A percentile compares a stretch with the other conserved stretches of the same genome.
Evolutionary conservation across 2,113 vertebrate genomes (phyloP).

Genomic region (Antennarius striatus): DNA sequence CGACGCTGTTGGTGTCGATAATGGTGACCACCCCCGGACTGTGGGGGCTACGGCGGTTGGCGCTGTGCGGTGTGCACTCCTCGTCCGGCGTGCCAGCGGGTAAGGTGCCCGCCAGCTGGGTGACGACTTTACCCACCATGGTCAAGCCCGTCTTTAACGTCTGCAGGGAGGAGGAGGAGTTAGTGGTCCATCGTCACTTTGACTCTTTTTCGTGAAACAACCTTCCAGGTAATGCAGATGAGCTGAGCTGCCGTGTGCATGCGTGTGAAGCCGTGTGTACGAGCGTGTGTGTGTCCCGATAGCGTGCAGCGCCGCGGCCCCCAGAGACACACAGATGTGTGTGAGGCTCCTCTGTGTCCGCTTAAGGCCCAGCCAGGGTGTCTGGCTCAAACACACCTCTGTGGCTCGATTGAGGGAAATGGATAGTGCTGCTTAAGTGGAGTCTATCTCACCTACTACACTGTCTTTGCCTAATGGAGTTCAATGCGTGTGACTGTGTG

Average conservation of each 20-base stretch:
- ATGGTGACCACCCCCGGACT: slow-evolving; percentile 92
- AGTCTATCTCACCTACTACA: slow-evolving; percentile 82
- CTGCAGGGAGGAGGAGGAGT: slow-evolving; percentile 66
- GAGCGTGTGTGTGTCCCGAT: slow-evolving; percentile 47
- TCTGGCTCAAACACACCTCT: slow-evolving; percentile 81
- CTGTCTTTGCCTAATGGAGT: slow-evolving; percentile 92
- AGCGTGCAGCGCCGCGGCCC: slow-evolving; percentile 47
- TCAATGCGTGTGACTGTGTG: slow-evolving; percentile 67
- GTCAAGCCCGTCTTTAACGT: slow-evolving; percentile 95
- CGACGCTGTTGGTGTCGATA: slow-evolving; percentile 92
- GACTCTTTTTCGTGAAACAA: neutral
- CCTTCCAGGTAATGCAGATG: neutral
- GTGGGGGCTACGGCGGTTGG: slow-evolving; percentile 86
- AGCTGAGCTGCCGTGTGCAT: neutral
- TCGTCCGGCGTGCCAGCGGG: slow-evolving; percentile 89
- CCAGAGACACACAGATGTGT: slow-evolving; percentile 41
- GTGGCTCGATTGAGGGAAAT: slow-evolving; percentile 77
- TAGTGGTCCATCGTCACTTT: neutral
- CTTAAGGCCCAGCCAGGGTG: slow-evolving; percentile 75
- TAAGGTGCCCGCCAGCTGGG: slow-evolving; percentile 91
- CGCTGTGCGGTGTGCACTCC: slow-evolving; percentile 86
- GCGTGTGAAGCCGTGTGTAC: neutral
- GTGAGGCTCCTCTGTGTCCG: slow-evolving; percentile 72
- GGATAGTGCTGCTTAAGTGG: slow-evolving; percentile 83
- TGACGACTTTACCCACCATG: slow-evolving; percentile 98